Evolutionary conservation across 2,888 invertebrate species (phyloP).

Genomic region (Andricus quercusramuli): DNA sequence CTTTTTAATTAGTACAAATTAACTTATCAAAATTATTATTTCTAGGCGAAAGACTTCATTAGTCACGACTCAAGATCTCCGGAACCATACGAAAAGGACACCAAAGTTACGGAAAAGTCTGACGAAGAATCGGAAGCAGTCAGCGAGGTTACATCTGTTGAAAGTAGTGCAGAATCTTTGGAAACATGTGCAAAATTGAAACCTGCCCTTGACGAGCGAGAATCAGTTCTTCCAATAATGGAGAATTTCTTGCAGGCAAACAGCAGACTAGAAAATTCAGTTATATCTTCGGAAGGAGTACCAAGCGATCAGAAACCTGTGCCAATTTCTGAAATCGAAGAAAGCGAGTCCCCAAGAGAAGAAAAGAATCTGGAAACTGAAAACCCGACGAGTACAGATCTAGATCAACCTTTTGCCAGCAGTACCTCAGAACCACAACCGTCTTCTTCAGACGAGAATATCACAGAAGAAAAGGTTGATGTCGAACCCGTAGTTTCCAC

Average conservation of each 20-base stretch:
- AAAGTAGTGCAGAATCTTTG: constrained; percentile 22
- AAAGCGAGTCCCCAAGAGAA: constrained; percentile 48
- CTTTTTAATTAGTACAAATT: neutral
- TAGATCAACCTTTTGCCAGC: neutral
- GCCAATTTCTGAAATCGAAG: constrained; percentile 6
- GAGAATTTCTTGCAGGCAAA: constrained; percentile 51
- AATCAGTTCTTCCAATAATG: constrained; percentile 45
- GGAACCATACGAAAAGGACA: constrained; percentile 27
- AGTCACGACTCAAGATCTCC: constrained; percentile 48
- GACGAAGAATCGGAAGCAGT: neutral
- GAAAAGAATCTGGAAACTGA: constrained; percentile 35
- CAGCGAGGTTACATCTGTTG: neutral
- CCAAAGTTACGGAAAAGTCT: constrained; percentile 25
- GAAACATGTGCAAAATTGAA: constrained; percentile 44
- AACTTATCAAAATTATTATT: neutral
- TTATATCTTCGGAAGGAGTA: constrained; percentile 9
- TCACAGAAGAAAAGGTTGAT: constrained; percentile 2
- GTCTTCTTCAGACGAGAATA: neutral
- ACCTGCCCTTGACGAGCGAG: constrained; percentile 45
- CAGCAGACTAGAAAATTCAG: constrained; percentile 47
- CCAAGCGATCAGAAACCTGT: neutral
- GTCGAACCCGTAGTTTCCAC: constrained; percentile 2
- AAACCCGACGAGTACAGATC: constrained; percentile 1
- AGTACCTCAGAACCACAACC: constrained; percentile 6
- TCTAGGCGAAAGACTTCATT: constrained; percentile 70